Evolutionary conservation across 2,888 invertebrate genomes (phyloP), one percentile per base, ranked within the genome.

Genomic region (Dryocosmus kuriphilus): DNA sequence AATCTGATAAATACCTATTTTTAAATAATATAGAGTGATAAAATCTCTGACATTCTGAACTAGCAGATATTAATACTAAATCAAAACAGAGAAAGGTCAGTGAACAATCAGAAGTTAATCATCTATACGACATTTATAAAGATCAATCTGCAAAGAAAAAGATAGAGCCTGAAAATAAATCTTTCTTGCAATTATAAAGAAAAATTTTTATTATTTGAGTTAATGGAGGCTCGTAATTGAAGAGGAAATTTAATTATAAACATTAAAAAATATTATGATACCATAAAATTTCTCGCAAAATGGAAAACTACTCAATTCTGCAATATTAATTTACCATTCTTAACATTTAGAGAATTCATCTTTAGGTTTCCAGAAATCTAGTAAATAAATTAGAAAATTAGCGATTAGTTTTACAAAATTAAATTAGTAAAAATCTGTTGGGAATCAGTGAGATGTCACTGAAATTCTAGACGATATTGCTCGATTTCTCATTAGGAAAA

Each of bases 21-120:
- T 55, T 22, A 55, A 9, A 55, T 2, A 55, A 55, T 55, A 41
- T n/a, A 3, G 2, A 55, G n/a, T 22, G 9, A 55, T 55, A 11
- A 4, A 22, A 55, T 11, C 22, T 55, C 46, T 67, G 27, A 46
- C 46, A 67, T 67, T 67, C 67, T 67, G 67, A 46, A 46, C 19
- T 27, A 67, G 19, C 67, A 24, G 24, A 30, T 41, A 67, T 67
- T 27, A 67, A 67, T 67, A 67, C 67, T 67, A 46, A 67, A 46
- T 67, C 46, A 67, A 67, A 46, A 46, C 27, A 46, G 19, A 27
- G 27, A 46, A 67, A 67, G 67, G 67, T 46, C 67, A 46, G 27
- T 27, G 27, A 67, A 67, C 46, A 67, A 67, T 67, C 67, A 67
- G n/a, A 67, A 46, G 30, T 19, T 67, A 67, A 67, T 67, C 46